Conservation (phyloP, 2,113 vertebrate species). For the Heterocephalus glaber region DNA sequence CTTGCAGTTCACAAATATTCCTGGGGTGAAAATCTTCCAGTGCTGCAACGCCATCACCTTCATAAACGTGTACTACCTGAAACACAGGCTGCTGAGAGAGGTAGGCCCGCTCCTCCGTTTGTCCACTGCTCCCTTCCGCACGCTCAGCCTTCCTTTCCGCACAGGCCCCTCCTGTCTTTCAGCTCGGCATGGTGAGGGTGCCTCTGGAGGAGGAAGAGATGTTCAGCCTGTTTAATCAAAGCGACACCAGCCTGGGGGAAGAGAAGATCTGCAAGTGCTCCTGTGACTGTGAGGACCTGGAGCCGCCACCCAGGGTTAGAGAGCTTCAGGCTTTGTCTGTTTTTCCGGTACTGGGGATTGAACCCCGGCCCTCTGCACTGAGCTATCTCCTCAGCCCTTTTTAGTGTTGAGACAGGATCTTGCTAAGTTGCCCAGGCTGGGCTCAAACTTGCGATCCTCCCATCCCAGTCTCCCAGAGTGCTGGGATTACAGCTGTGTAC, state of each 20-base stretch:
- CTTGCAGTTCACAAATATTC: constrained; percentile 71
- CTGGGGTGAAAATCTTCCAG: constrained; percentile 83
- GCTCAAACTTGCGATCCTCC: background rate
- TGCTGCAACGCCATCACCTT: constrained; percentile 83
- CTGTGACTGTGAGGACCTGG: constrained; percentile 75
- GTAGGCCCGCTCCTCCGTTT: constrained; percentile 35
- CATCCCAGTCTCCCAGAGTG: background rate
- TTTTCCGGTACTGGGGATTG: background rate
- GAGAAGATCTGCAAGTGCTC: constrained; percentile 58
- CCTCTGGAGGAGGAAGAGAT: constrained; percentile 80
- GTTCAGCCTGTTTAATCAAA: constrained; percentile 47
- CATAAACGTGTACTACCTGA: constrained; percentile 78
- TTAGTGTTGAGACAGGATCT: background rate
- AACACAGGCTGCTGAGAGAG: constrained; percentile 75
- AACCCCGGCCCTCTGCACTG: background rate
- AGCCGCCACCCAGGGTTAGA: constrained; percentile 77
- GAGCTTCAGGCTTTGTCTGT: background rate
- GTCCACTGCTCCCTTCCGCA: too few species aligned
- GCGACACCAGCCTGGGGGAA: background rate
- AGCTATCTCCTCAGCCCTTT: background rate
- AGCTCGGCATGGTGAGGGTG: constrained; percentile 77
- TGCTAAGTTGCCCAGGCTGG: background rate
- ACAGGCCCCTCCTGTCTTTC: constrained; percentile 54
- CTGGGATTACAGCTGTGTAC: background rate
- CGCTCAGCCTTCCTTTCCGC: background rate